Conservation (phyloP, 2,113 vertebrate species). For the Parotia lawesii region DNA sequence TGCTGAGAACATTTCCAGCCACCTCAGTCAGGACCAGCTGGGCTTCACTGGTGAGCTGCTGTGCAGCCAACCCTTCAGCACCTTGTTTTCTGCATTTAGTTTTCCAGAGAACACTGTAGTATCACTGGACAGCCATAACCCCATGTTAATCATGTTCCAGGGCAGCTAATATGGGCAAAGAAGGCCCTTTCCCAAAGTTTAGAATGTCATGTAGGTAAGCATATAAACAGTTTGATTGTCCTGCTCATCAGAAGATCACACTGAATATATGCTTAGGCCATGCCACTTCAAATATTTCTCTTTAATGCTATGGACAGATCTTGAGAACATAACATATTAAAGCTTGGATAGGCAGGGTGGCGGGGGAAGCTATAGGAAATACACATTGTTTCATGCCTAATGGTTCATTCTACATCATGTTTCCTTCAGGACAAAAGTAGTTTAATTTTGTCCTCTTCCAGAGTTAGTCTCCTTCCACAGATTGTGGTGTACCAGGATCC, state of each 20-base stretch:
- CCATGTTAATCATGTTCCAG: fast-evolving
- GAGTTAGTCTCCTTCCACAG: slow-evolving; percentile 38
- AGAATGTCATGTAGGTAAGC: not conserved
- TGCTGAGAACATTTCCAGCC: not conserved
- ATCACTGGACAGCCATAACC: not conserved
- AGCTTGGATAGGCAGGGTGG: not conserved
- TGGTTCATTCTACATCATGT: not conserved
- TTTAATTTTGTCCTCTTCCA: slow-evolving; percentile 17
- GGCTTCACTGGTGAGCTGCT: not conserved
- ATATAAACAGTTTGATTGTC: not conserved
- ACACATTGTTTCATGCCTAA: slow-evolving; percentile 12
- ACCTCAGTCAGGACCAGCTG: not conserved
- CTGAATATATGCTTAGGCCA: not conserved
- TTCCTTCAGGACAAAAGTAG: slow-evolving; percentile 10
- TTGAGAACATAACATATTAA: not conserved
- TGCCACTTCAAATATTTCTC: not conserved
- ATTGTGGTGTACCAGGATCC: not conserved
- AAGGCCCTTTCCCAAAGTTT: not conserved
- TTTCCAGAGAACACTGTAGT: not conserved
- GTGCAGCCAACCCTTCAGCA: not conserved
- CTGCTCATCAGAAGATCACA: not conserved
- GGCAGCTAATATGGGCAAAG: not conserved
- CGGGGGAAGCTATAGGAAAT: not conserved
- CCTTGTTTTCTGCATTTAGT: not conserved
- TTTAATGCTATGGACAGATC: not conserved